Evolutionary conservation across 1,140 invertebrate species (phyloP).

Genomic region (Asobara japonica): DNA sequence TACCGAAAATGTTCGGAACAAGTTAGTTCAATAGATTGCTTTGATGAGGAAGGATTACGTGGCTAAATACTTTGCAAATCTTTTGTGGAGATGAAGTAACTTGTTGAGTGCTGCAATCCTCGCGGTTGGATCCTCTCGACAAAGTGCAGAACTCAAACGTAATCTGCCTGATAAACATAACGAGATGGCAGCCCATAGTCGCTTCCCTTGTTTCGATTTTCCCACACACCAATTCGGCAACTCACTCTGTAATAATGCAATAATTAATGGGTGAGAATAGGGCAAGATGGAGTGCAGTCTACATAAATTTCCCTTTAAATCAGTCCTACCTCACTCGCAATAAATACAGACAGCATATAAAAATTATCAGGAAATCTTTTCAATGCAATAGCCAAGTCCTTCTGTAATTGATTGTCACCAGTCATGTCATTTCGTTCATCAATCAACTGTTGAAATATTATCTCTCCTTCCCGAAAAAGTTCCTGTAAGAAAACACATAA

Average conservation of each 20-base stretch:
- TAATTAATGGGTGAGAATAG: no score
- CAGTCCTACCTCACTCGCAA: slow-evolving; percentile 58
- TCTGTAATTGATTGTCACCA: slow-evolving; percentile 36
- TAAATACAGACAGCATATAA: slow-evolving; percentile 62
- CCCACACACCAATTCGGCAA: slow-evolving; percentile 56
- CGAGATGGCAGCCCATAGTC: slow-evolving; percentile 52
- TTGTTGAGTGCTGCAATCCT: slow-evolving; percentile 56
- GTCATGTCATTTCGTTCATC: slow-evolving; percentile 40
- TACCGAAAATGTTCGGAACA: no score
- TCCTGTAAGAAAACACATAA: slow-evolving; percentile 47
- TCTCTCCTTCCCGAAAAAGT: slow-evolving; percentile 57
- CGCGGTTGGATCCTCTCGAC: slow-evolving; percentile 36
- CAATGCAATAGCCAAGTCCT: slow-evolving; percentile 53
- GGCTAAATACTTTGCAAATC: slow-evolving; percentile 53
- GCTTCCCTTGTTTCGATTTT: slow-evolving; percentile 30
- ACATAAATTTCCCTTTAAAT: not conserved
- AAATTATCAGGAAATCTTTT: slow-evolving; percentile 70
- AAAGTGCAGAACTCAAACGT: slow-evolving; percentile 45
- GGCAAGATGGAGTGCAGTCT: no score
- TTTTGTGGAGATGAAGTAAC: slow-evolving; percentile 54
- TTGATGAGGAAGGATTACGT: slow-evolving; percentile 18
- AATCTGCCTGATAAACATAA: slow-evolving; percentile 54
- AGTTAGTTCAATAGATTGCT: not conserved
- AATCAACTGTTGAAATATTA: slow-evolving; percentile 62
- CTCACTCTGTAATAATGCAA: slow-evolving; percentile 59